These are phyloP conservation scores for Chiroxiphia lanceolata DNA, from an alignment of 2,797 vertebrate species.

Conservation along the genomic window DNA sequence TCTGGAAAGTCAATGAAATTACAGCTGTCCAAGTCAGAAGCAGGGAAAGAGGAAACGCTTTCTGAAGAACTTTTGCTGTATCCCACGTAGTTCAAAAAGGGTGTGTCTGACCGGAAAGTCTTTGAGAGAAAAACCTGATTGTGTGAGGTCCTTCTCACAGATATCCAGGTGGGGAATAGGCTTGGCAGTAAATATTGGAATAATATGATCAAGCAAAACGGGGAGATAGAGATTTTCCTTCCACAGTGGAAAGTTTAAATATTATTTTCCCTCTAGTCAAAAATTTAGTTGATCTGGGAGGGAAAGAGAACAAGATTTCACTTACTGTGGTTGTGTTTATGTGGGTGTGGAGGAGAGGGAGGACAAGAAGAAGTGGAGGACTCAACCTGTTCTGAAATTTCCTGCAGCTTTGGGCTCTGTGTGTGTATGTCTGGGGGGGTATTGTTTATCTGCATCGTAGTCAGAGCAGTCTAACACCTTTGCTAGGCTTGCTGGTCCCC, in stretches of 20 bases:
- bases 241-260: neutral
- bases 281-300: neutral
- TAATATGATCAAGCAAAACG: neutral
- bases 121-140: neutral
- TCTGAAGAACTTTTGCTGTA: neutral
- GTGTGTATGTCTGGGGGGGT: accelerated
- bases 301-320: neutral
- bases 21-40: slow-evolving; percentile 1
- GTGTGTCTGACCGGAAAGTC: neutral
- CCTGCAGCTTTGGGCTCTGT: neutral
- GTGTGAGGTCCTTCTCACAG: slow-evolving; percentile 44
- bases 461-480: neutral
- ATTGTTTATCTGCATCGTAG: neutral
- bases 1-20: neutral
- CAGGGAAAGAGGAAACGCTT: neutral
- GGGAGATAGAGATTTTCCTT: neutral
- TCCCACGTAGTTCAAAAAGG: neutral
- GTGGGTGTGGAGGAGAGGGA: neutral
- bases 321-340: neutral
- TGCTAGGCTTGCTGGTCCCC: neutral
- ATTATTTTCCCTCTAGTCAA: neutral
- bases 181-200: neutral
- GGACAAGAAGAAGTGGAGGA: neutral
- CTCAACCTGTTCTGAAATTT: neutral
- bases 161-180: slow-evolving; percentile 21